Base-by-base conservation (phyloP, 1,140 invertebrate genomes). In the Drosophila navojoa region DNA sequence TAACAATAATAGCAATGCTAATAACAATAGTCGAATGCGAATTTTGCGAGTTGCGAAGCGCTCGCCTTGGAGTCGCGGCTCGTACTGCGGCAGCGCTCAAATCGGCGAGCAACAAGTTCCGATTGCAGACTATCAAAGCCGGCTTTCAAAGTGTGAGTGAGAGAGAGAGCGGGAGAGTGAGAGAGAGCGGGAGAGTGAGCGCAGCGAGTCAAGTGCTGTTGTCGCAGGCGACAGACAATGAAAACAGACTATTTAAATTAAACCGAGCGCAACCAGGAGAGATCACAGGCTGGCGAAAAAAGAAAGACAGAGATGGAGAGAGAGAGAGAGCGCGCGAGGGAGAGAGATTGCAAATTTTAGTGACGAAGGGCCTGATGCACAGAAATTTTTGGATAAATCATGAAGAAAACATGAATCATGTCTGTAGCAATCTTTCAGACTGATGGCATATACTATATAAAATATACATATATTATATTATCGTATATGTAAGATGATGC, bases 201-300 rank as follows among this genome's bases (percentile, higher is more conserved):
- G 15, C 9, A 32, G 32, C 32, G 10, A 32, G 32, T 32, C 32
- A 32, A 32, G 32, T 32, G 27, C 27, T 29, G 27, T 6, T 29
- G 32, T 32, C 22, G 54, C 19, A 50, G 60, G 40, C 40, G 49
- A 55, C 53, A 77, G 71, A 52, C 63, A 45, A 50, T 40, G 49
- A 55, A 57, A 77, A 62, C 57, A 61, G 64, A 45, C 58, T 27
- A 70, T 59, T 84, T 74, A 81, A 86, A 77, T 76, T 78, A 77
- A 81, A 75, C 60, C 77, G 77, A 81, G 72, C 75, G 75, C 77
- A 72, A 70, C 52, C 35, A 71, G 75, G 75, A 64, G 76, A 76
- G 81, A 77, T 67, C 60, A 45, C 47, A 25, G 49, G 6, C 32
- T 10, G 7, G 2, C 1, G 7, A 9, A 35, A 1, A 4, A 29